These are phyloP conservation scores for Cheiracanthium punctorium DNA, from an alignment of 2,888 invertebrate species.

Conservation along the genomic window DNA sequence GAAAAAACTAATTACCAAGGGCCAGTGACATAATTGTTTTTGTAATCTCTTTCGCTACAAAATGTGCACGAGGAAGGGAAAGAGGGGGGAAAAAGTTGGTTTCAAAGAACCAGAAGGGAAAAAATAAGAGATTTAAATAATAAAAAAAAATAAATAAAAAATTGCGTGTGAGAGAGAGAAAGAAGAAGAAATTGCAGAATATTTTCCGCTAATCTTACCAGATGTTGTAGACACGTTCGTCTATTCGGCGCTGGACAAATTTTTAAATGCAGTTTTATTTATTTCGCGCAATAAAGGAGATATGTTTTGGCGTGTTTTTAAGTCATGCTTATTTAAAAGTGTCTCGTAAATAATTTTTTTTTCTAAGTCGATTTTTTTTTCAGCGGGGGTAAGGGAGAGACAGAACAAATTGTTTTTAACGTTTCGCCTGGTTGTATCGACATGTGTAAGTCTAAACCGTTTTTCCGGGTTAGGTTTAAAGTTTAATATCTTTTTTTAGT, in stretches of 20 bases:
- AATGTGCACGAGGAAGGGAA: constrained; percentile 10
- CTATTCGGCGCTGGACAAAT: constrained; percentile 26
- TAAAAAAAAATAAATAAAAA: constrained; percentile 24
- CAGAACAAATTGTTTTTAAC: neutral
- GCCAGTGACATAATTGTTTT: constrained; percentile 69
- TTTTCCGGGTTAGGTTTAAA: neutral
- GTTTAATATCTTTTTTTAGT: neutral
- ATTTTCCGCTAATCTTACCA: constrained; percentile 68
- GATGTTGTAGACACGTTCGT: constrained; percentile 39
- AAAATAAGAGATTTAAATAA: constrained; percentile 16
- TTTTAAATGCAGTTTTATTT: constrained; percentile 67
- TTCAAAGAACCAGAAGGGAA: neutral
- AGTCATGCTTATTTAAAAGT: constrained; percentile 56
- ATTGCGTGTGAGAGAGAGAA: neutral
- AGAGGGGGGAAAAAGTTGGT: neutral
- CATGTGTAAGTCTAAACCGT: neutral
- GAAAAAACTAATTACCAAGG: constrained; percentile 68
- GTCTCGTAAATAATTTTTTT: constrained; percentile 1
- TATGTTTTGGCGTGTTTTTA: constrained; percentile 59
- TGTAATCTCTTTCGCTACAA: constrained; percentile 67
- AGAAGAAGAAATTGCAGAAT: constrained; percentile 59
- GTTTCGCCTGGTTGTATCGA: neutral
- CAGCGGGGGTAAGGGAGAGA: neutral
- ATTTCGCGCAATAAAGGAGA: constrained; percentile 57
- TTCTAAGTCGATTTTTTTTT: constrained; percentile 10